Evolutionary conservation across 2,113 vertebrate species (phyloP).

Genomic region (Eudyptes chrysolophus): DNA sequence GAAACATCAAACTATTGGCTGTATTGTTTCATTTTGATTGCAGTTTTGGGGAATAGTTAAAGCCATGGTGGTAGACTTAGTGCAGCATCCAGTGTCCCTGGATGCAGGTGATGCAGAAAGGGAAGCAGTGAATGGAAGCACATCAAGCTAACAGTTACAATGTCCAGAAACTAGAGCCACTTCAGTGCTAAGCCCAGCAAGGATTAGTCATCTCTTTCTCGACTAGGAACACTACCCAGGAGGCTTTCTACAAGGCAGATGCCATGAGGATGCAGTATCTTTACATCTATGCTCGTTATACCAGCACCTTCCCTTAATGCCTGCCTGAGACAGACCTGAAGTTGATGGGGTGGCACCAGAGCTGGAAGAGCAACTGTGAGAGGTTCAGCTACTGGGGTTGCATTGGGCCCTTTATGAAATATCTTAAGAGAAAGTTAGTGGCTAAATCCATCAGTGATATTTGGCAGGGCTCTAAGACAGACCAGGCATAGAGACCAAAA

Average conservation of each 20-base stretch:
- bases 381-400: neutral
- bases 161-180: neutral
- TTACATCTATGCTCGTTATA: neutral
- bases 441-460: neutral
- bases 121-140: neutral
- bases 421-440: neutral
- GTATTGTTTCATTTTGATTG: neutral
- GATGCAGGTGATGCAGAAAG: neutral
- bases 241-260: neutral
- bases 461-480: neutral
- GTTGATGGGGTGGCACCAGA: neutral
- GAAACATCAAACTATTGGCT: slow-evolving; percentile 31
- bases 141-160: neutral
- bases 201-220: neutral
- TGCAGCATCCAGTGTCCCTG: neutral
- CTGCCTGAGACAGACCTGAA: neutral
- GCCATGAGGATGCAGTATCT: neutral
- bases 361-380: neutral
- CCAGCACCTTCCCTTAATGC: neutral
- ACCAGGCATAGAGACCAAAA: neutral
- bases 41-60: neutral
- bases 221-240: neutral
- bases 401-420: neutral
- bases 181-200: neutral
- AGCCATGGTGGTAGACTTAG: neutral